Evolutionary conservation across 2,888 invertebrate genomes (phyloP).

Genomic region (Agapetus fuscipes): DNA sequence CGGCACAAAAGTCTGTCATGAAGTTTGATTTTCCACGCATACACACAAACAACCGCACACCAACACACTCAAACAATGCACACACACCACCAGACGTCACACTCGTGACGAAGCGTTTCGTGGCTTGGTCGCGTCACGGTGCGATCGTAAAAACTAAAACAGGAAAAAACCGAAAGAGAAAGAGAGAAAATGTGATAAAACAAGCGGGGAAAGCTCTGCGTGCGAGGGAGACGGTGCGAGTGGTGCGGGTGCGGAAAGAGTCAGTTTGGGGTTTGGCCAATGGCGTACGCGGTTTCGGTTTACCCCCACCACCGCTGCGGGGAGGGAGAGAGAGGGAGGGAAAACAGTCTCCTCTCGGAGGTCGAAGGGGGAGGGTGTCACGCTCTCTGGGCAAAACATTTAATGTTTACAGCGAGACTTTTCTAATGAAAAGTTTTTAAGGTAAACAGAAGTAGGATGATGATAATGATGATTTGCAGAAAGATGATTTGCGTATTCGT

Average conservation of each 20-base stretch:
- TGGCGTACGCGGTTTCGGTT: slow-evolving; percentile 21
- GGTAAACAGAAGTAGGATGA: too few relatives aligned
- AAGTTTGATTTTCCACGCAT: slow-evolving; percentile 5
- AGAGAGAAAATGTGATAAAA: slow-evolving; percentile 8
- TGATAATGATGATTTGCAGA: too few relatives aligned
- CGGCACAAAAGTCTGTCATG: too few relatives aligned
- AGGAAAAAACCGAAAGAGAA: slow-evolving; percentile 7
- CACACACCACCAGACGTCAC: too few relatives aligned
- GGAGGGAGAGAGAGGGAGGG: slow-evolving; percentile 9
- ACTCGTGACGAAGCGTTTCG: slow-evolving; percentile 20
- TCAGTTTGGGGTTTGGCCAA: slow-evolving; percentile 23
- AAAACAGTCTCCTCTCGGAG: slow-evolving; percentile 8
- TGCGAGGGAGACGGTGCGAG: slow-evolving; percentile 13
- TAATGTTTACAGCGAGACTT: too few relatives aligned
- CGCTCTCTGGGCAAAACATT: neutral
- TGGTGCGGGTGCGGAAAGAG: slow-evolving; percentile 21
- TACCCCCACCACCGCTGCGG: slow-evolving; percentile 14
- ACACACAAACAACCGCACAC: slow-evolving; percentile 6
- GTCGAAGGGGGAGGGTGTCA: neutral
- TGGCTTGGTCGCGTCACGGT: slow-evolving; percentile 21
- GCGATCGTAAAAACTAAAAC: slow-evolving; percentile 19
- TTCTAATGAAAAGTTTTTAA: too few relatives aligned
- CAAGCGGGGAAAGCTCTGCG: slow-evolving; percentile 4
- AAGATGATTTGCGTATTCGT: too few relatives aligned
- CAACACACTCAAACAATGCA: too few relatives aligned